Conservation (phyloP, 2,113 vertebrate genomes). For the Mixornis gularis region DNA sequence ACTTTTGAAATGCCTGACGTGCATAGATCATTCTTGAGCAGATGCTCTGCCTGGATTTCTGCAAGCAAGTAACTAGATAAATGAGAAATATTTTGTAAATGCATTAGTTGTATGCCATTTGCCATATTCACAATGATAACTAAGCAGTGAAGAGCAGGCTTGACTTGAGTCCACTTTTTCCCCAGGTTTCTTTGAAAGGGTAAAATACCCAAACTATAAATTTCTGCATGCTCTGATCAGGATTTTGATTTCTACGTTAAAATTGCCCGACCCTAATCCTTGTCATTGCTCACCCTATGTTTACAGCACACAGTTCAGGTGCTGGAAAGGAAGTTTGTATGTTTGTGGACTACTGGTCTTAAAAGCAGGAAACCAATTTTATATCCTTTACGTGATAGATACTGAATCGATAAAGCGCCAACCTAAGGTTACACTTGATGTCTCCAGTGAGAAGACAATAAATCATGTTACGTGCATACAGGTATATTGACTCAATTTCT, state of each 20-base stretch:
- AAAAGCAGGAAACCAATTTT: conserved; percentile 50
- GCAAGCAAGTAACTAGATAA: background rate
- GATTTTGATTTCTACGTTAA: background rate
- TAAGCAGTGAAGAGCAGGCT: background rate
- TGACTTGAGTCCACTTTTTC: background rate
- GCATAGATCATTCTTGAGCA: background rate
- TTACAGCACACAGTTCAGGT: background rate
- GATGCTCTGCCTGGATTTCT: background rate
- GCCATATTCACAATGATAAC: background rate
- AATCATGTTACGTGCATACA: conserved; percentile 40
- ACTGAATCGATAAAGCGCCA: conserved; percentile 30
- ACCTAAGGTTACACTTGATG: conserved; percentile 36
- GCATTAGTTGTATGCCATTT: background rate
- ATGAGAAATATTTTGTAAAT: background rate
- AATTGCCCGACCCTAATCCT: background rate
- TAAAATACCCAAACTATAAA: background rate
- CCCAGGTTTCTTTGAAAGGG: background rate
- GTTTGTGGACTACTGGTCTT: background rate
- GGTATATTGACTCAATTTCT: conserved; percentile 51
- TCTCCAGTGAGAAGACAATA: conserved; percentile 49
- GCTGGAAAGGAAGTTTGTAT: background rate
- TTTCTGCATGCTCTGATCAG: background rate
- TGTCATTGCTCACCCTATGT: background rate
- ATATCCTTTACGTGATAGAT: conserved; percentile 26
- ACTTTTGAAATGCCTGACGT: background rate